These are phyloP conservation scores for Drosophila testacea DNA, from an alignment of 2,888 invertebrate species.

Conservation along the genomic window DNA sequence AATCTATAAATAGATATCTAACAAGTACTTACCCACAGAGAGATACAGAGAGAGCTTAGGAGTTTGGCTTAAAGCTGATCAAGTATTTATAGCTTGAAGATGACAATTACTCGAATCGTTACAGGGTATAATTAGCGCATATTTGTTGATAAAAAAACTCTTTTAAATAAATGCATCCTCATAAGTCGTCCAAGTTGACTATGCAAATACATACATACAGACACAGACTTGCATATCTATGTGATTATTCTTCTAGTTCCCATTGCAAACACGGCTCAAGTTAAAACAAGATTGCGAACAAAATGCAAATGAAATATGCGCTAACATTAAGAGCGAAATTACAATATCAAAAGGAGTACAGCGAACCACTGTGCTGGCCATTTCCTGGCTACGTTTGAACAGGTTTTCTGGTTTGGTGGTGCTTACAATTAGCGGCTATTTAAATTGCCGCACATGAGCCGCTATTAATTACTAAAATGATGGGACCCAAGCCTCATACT, in stretches of 20 bases:
- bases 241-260: conserved; percentile 19
- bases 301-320: conserved; percentile 68
- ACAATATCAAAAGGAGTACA: conserved; percentile 60
- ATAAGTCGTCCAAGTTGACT: conserved; percentile 8
- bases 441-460: conserved; percentile 71
- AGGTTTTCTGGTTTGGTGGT: conserved; percentile 59
- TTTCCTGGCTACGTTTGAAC: conserved; percentile 60
- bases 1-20: conserved; percentile 11
- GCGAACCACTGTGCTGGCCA: conserved; percentile 55
- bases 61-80: conserved; percentile 9
- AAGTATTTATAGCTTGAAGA: conserved; percentile 9
- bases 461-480: conserved; percentile 69
- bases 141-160: conserved; percentile 12
- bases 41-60: not conserved
- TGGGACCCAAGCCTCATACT: conserved; percentile 41
- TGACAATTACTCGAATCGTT: conserved; percentile 17
- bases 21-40: not conserved
- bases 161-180: conserved; percentile 17
- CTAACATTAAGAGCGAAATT: conserved; percentile 64
- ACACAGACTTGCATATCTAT: not conserved
- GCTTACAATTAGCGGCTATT: conserved; percentile 72
- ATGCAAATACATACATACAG: conserved; percentile 16
- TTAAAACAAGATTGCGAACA: conserved; percentile 45
- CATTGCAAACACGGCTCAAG: conserved; percentile 14
- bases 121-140: conserved; percentile 34